These are phyloP conservation scores for Peromyscus aztecus DNA, from an alignment of 2,797 vertebrate genomes.

Conservation along the genomic window DNA sequence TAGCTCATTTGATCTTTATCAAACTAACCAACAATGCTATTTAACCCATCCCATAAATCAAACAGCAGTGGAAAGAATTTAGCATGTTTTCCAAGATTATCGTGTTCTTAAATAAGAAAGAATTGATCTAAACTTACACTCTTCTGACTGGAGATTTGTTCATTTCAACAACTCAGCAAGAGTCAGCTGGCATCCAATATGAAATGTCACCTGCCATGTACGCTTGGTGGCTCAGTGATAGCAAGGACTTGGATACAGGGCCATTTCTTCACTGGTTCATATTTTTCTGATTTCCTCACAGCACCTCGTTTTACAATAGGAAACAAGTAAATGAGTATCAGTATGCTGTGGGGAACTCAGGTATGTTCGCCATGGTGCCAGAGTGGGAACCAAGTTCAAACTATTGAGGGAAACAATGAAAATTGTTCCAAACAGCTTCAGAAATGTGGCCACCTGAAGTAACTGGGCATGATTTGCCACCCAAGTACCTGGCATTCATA, in stretches of 20 bases:
- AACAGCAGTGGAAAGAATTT: not conserved
- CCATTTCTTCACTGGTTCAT: not conserved
- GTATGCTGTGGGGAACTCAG: not conserved
- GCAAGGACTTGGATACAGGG: not conserved
- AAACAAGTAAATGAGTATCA: not conserved
- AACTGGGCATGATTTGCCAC: not conserved
- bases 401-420: not conserved
- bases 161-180: not conserved
- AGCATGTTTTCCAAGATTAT: not conserved
- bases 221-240: not conserved
- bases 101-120: not conserved
- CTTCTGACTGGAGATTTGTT: not conserved
- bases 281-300: not conserved
- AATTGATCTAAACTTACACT: not conserved
- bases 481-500: not conserved
- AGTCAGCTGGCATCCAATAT: not conserved
- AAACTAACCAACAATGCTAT: not conserved
- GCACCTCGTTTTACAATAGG: not conserved
- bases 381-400: not conserved
- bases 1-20: not conserved
- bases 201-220: not conserved
- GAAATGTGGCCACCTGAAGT: not conserved
- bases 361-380: too few species aligned
- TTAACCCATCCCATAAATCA: not conserved
- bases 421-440: not conserved